Evolutionary conservation across 92 coral and sea anemone species (phyloP).

Genomic region (Meandrina meandrites): DNA sequence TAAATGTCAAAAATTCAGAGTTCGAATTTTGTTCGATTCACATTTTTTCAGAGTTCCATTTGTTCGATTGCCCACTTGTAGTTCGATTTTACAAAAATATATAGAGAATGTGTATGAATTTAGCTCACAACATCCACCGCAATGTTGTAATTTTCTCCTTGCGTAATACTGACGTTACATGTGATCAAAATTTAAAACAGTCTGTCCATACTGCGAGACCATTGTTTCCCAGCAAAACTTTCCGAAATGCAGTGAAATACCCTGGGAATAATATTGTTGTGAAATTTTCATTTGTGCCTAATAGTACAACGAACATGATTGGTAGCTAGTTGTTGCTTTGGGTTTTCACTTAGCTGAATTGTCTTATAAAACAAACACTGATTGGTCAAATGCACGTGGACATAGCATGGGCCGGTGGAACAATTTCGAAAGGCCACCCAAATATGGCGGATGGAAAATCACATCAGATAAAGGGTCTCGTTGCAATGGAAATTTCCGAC

Average conservation of each 20-base stretch:
- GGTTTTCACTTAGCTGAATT: neutral
- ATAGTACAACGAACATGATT: conserved; percentile 16
- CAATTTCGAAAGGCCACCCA: neutral
- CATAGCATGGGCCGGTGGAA: conserved; percentile 13
- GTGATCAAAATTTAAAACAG: neutral
- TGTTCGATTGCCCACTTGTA: too few species aligned
- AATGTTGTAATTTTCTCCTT: neutral
- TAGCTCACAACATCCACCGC: neutral
- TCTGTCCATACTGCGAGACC: neutral
- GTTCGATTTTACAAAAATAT: too few species aligned
- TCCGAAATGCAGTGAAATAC: neutral
- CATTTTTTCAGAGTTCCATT: too few species aligned
- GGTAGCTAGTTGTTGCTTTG: neutral
- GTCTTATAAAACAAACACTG: neutral
- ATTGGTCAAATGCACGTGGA: conserved; percentile 48
- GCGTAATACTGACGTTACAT: neutral
- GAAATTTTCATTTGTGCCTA: neutral
- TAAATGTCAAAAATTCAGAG: too few species aligned
- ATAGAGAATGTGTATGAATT: neutral
- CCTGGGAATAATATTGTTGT: neutral
- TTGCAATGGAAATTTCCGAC: neutral
- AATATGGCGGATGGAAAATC: conserved; percentile 49
- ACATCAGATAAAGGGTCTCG: neutral
- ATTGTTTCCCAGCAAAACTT: neutral
- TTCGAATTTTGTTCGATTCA: too few species aligned